Evolutionary conservation across 2,113 vertebrate species (phyloP).

Genomic region (Barnardius zonarius): DNA sequence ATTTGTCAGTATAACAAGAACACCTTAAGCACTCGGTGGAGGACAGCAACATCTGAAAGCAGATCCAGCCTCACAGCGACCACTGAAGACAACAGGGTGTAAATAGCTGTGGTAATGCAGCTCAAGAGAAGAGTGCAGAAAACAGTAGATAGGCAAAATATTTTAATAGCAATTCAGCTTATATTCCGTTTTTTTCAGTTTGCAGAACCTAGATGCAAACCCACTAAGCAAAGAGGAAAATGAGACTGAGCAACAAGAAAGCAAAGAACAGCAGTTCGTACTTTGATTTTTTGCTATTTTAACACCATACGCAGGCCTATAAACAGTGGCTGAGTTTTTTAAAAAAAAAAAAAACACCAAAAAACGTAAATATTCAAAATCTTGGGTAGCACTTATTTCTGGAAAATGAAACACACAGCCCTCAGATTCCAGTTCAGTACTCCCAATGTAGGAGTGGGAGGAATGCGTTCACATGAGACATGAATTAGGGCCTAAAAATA

Average conservation of each 20-base stretch:
- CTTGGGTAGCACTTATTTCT: background rate
- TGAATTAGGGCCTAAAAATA: slow-evolving; percentile 55
- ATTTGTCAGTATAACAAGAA: background rate
- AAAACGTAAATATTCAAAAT: background rate
- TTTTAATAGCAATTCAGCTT: background rate
- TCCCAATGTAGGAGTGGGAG: background rate
- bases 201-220: background rate
- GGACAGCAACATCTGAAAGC: background rate
- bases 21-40: background rate
- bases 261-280: background rate
- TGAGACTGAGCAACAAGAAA: background rate
- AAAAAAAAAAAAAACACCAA: too few relatives aligned
- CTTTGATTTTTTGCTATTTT: background rate
- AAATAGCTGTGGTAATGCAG: background rate
- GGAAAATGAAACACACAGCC: background rate
- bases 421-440: slow-evolving; percentile 21
- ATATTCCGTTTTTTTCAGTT: background rate
- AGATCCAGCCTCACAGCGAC: background rate
- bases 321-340: background rate
- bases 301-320: background rate
- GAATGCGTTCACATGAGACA: background rate
- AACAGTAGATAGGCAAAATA: background rate
- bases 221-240: background rate
- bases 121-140: background rate
- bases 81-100: too few relatives aligned